phyloP scores from a whole-genome alignment of 1,140 invertebrate species.

The Stegodyphus mimosarum region DNA sequence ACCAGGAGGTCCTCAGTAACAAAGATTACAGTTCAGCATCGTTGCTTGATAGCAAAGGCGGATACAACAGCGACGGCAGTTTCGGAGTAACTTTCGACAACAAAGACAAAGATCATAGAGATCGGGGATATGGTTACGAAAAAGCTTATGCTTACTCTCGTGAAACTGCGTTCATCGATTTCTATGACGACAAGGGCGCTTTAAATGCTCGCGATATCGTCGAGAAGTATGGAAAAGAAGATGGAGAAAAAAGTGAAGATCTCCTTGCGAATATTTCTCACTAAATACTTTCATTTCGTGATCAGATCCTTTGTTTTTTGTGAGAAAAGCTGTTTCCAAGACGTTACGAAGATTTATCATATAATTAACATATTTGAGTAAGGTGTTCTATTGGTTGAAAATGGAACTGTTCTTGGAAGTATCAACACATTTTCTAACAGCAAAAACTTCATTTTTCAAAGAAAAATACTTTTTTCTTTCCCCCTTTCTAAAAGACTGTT shows the following conservation, averaged over 20 bases:
- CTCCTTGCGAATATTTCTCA: not conserved
- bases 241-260: not conserved
- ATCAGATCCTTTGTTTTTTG: too few relatives aligned
- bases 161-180: constrained; percentile 38
- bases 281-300: not conserved
- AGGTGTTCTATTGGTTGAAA: too few relatives aligned
- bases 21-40: not conserved
- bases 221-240: not conserved
- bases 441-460: too few relatives aligned
- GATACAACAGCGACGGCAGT: not conserved
- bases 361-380: too few relatives aligned
- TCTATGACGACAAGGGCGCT: constrained; percentile 12
- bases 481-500: too few relatives aligned
- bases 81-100: constrained; percentile 25
- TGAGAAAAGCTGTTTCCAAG: too few relatives aligned
- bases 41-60: not conserved
- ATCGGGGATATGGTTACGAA: constrained; percentile 39
- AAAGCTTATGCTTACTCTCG: constrained; percentile 50
- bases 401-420: too few relatives aligned
- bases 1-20: not conserved
- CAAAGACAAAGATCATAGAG: constrained; percentile 12
- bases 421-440: too few relatives aligned
- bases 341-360: too few relatives aligned
- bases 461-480: too few relatives aligned
- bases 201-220: constrained; percentile 19